Conservation (phyloP, 2,888 invertebrate genomes). For the Odontomyia ornata region DNA sequence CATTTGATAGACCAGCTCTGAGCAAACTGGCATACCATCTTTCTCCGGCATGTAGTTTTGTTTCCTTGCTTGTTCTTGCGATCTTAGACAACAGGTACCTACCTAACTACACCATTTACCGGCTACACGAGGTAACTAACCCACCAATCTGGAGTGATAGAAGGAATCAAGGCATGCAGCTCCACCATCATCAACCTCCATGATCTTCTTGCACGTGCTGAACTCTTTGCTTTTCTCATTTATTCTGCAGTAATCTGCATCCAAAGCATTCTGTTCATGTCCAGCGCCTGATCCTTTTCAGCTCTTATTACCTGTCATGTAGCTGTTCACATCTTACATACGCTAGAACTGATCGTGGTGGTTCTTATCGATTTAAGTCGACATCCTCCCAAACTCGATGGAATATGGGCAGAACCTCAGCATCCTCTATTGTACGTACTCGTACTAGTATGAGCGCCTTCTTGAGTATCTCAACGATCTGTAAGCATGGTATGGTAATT, state of each 20-base stretch:
- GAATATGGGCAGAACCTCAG: neutral
- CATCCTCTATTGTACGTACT: neutral
- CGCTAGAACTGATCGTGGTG: constrained; percentile 12
- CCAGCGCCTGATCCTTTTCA: constrained; percentile 7
- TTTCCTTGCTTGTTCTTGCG: neutral
- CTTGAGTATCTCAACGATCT: neutral
- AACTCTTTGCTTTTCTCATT: neutral
- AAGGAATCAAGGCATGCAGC: neutral
- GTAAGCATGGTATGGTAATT: constrained; percentile 20
- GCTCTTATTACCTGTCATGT: constrained; percentile 43
- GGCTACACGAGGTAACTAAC: constrained; percentile 18
- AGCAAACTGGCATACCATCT: neutral
- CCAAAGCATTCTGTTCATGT: constrained; percentile 8
- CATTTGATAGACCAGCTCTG: constrained; percentile 4
- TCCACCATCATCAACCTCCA: neutral
- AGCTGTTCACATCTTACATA: constrained; percentile 29
- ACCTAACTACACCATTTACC: neutral
- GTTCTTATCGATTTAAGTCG: constrained; percentile 40
- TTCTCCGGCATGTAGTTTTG: neutral
- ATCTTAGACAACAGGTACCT: constrained; percentile 20
- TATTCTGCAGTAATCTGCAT: neutral
- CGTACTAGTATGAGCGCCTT: too few species aligned
- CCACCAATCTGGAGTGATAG: neutral
- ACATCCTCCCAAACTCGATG: constrained; percentile 22
- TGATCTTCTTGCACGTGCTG: constrained; percentile 8